Evolutionary conservation across 37 sponge, comb jelly and placozoan species (phyloP).

Genomic region (Agelas oroides): DNA sequence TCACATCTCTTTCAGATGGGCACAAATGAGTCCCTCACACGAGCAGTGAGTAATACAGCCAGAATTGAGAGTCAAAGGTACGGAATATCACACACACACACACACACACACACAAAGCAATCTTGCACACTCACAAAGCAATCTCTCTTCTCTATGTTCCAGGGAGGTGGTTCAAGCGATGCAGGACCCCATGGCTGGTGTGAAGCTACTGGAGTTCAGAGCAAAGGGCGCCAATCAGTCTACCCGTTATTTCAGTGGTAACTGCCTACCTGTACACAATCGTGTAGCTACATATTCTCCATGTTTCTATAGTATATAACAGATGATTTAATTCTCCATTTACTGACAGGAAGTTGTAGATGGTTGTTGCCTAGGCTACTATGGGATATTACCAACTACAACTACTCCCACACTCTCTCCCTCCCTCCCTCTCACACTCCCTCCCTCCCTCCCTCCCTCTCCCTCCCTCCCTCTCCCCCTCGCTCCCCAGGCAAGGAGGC

Average conservation of each 20-base stretch:
- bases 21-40: too few relatives aligned
- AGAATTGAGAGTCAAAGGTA: too few relatives aligned
- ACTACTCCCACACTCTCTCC: neutral
- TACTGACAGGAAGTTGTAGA: too few relatives aligned
- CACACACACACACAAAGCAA: too few relatives aligned
- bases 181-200: slow-evolving; percentile 72
- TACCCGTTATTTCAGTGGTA: slow-evolving; percentile 62
- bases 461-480: neutral
- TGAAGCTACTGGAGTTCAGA: slow-evolving; percentile 35
- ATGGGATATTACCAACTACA: neutral
- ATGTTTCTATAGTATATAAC: too few relatives aligned
- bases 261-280: too few relatives aligned
- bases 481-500: slow-evolving; percentile 14
- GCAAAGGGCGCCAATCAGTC: neutral
- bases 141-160: neutral
- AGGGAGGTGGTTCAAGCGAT: slow-evolving; percentile 79
- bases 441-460: neutral
- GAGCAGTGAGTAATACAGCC: too few relatives aligned
- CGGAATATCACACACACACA: too few relatives aligned
- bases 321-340: too few relatives aligned
- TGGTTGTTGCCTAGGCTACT: too few relatives aligned
- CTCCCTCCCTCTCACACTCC: neutral
- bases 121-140: too few relatives aligned
- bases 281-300: too few relatives aligned
- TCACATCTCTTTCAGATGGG: neutral